A percentile compares a stretch with the other conserved stretches of the same genome.
These are phyloP conservation scores for Heliopora coerulea DNA, from an alignment of 92 coral and sea anemone species.

Conservation along the genomic window DNA sequence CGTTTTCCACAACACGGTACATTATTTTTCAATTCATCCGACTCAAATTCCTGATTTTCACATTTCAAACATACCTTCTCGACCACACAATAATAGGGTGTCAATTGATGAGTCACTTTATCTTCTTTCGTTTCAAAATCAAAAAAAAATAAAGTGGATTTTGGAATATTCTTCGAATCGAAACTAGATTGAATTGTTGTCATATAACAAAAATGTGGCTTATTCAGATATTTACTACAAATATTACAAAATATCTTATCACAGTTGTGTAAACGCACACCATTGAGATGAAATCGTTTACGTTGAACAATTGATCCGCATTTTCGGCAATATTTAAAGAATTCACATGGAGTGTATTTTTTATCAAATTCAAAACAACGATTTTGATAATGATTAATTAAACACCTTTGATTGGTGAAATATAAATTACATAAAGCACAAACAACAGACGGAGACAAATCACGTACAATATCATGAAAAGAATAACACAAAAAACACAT, in stretches of 20 bases:
- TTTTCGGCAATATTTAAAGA: neutral
- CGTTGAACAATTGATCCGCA: conserved; percentile 14
- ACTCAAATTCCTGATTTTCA: neutral
- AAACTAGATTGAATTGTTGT: neutral
- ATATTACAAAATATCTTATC: conserved; percentile 11
- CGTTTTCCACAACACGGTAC: conserved; percentile 28
- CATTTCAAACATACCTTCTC: neutral
- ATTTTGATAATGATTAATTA: neutral
- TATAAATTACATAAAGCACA: conserved; percentile 9
- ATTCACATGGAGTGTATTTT: conserved; percentile 12
- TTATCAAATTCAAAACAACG: conserved; percentile 1
- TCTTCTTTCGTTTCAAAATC: conserved; percentile 39
- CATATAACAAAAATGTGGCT: conserved; percentile 10
- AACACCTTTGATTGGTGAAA: conserved; percentile 8
- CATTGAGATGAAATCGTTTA: conserved; percentile 9
- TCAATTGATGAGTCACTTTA: neutral
- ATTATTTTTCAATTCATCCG: neutral
- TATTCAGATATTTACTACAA: conserved; percentile 1
- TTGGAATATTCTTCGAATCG: neutral
- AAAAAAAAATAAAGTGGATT: conserved; percentile 10
- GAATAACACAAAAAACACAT: too few species aligned
- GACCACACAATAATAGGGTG: conserved; percentile 25
- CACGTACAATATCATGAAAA: neutral
- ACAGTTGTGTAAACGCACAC: conserved; percentile 3
- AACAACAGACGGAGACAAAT: neutral